Evolutionary conservation across 1,140 invertebrate genomes (phyloP), one percentile per base, ranked within the genome.

Genomic region (Drosophila santomea): DNA sequence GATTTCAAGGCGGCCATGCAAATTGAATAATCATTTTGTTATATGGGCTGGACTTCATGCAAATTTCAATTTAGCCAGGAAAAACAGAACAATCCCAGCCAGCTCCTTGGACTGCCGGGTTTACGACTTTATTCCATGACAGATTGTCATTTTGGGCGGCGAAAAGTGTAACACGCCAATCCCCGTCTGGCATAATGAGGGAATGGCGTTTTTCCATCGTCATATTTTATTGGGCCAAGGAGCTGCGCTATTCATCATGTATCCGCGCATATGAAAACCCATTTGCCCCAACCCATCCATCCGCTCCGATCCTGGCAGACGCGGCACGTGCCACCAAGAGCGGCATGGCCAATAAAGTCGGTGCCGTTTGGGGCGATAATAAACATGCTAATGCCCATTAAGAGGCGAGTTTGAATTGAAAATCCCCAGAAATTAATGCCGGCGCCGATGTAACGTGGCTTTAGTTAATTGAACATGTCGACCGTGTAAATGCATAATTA

Each of bases 111-210:
- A 61, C 59, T 36, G n/a, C 47, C 23, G 48, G 62, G 80, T 75
- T 89, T 89, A 89, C 69, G 84, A 80, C 80, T 89, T 84, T 89
- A 89, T 89, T 84, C 66, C 84, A 89, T 89, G 84, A 89, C 84
- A 74, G 61, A 71, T 78, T 89, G 84, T 83, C 84, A 84, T 89
- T 89, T 84, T 43, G 45, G 41, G 41, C 47, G 73, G 23, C 50
- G 41, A 23, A 67, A 68, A 82, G 83, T 86, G 71, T 80, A 79
- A 77, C 83, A 86, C 84, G 83, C 71, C 83, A 86, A 58, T 83
- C 44, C 47, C 39, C 47, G 39, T 4, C 14, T 41, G 60, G 43
- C 67, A 89, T 88, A 89, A 89, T 89, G 84, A 80, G 77, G 84
- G 41, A 72, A 89, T 89, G 78, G 83, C 84, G 80, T 89, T 89